Conservation (phyloP, 2,888 invertebrate genomes). For the Lobophora halterata region DNA sequence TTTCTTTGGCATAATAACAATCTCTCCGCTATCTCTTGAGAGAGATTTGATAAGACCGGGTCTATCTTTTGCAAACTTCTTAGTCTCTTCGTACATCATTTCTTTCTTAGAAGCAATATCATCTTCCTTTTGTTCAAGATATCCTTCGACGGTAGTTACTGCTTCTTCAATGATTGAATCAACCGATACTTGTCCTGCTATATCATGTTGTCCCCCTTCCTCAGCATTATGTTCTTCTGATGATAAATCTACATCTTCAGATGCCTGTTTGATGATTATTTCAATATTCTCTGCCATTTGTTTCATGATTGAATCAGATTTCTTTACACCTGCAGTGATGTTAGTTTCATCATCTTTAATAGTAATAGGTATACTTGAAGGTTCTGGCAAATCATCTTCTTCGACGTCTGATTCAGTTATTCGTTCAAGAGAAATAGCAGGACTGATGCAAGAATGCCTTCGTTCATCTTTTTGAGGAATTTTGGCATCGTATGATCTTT, state of each 20-base stretch:
- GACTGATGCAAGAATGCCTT: slow-evolving; percentile 73
- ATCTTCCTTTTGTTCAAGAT: slow-evolving; percentile 50
- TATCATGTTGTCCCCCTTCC: slow-evolving; percentile 44
- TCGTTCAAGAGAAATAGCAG: slow-evolving; percentile 71
- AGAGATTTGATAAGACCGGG: slow-evolving; percentile 72
- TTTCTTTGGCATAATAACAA: slow-evolving; percentile 72
- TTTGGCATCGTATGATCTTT: slow-evolving; percentile 72
- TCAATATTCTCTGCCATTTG: slow-evolving; percentile 78
- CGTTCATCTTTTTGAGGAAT: slow-evolving; percentile 71
- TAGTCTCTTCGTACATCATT: slow-evolving; percentile 54
- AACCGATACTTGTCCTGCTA: slow-evolving; percentile 65
- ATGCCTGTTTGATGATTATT: slow-evolving; percentile 76
- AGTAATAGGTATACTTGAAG: slow-evolving; percentile 32
- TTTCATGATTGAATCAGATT: slow-evolving; percentile 75
- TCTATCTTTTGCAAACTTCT: slow-evolving; percentile 56
- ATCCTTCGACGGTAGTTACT: slow-evolving; percentile 65
- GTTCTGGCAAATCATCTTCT: slow-evolving; percentile 56
- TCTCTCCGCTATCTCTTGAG: slow-evolving; percentile 72
- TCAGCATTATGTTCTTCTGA: slow-evolving; percentile 59
- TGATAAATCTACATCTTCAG: slow-evolving; percentile 69
- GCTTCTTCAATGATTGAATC: slow-evolving; percentile 75
- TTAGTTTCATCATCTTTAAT: slow-evolving; percentile 38
- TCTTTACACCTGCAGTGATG: slow-evolving; percentile 54
- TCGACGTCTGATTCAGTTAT: slow-evolving; percentile 73
- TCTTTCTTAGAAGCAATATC: slow-evolving; percentile 53